Evolutionary conservation across 2,888 invertebrate species (phyloP), one percentile per base, ranked within the genome.

Genomic region (Tromatobia lineatoria): DNA sequence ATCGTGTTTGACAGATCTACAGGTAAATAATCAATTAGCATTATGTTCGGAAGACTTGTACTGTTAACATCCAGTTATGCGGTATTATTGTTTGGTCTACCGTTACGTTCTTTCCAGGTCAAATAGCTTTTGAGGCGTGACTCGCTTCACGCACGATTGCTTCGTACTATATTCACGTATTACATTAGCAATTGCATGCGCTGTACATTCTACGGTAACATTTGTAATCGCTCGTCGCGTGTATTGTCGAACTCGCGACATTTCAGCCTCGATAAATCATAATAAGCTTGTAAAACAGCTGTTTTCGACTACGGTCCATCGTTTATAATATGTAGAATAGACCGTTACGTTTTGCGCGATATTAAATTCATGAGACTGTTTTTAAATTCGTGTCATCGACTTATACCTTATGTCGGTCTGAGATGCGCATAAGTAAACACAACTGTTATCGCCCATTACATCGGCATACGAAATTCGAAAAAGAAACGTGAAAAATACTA

Each of bases 281-380:
- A n/a, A n/a, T n/a, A n/a, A n/a, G 13, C 54, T 25, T 42, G 38
- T 20, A 38, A 15, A 18, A 18, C 38, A 15, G 11, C 15, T 71
- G 42, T 71, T 71, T 42, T 23, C 38, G 13, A 15, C n/a, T n/a
- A 1, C 6, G 45, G 47, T 18, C 69, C 57, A 34, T 71, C 42
- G 29, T 57, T 18, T 20, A 52, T 57, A 76, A 87, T 86, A 90
- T 88, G 85, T 90, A 83, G 88, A 89, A 86, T 88, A 90, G 85
- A 89, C 88, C 90, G 89, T 90, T 90, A 90, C 82, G 74, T 54
- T 54, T 13, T 11, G n/a, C 18, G 15, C 11, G 29, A 54, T n/a
- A 20, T 38, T 42, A 34, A 50, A 54, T 52, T 18, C 34, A 11
- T 54, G 52, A 20, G 20, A 54, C 38, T 23, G 6, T 11, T 45